Evolutionary conservation across 2,797 vertebrate genomes (phyloP), one percentile per base, ranked within the genome.

Genomic region (Eulemur mongoz): DNA sequence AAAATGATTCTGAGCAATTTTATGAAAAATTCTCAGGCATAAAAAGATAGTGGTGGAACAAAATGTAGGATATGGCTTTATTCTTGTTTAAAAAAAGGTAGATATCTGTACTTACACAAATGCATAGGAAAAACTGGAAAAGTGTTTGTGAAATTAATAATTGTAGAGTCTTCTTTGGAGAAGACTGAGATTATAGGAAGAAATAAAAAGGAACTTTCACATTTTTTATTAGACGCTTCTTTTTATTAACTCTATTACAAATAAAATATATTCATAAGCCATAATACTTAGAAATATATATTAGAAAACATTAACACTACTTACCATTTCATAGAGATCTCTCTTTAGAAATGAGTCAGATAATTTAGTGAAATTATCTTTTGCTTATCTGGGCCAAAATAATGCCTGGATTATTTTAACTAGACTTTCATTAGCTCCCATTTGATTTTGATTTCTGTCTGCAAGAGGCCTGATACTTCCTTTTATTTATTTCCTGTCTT

Each of bases 401-500:
- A 96, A 78, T 40, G 43, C 22, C 52, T 85, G 6, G 6, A 73
- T 43, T 94, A 48, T 83, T 59, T 85, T 91, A 57, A 72, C 52
- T 59, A 22, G 43, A 50, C 43, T 91, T 59, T 75, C 23, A 69
- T 96, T 92, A 97, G 17, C 45, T 94, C n/a, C 78, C 59, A 65
- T 82, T 88, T 48, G 30, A 72, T 84, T 93, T 85, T 91, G 30
- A 82, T 89, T 86, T 95, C 78, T 61, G 18, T 73, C 63, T 76
- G 30, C 10, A 92, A 96, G 50, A 86, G 75, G 8, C 18, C 22
- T 76, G 48, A 38, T 52, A 78, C 35, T 48, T 82, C 17, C 32
- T 85, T 83, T 73, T 76, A n/a, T 80, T 96, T 93, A 89, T 89
- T 75, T 82, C 63, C 79, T 57, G 7, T 89, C 54, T 93, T 70